Conservation (phyloP, 2,113 vertebrate genomes). For the Pachypanchax playfairii region DNA sequence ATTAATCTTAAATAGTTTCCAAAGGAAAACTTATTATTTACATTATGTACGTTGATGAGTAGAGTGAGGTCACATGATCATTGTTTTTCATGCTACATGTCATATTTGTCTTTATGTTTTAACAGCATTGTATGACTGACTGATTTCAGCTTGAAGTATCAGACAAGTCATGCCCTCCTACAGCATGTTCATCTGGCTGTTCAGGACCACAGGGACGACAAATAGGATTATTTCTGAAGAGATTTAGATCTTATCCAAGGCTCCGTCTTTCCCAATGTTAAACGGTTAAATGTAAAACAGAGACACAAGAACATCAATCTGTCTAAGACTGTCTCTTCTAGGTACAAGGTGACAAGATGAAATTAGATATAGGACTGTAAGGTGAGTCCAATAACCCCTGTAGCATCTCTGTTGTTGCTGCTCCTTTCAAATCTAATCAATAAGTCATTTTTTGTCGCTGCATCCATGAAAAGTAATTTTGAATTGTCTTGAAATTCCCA, state of each 20-base stretch:
- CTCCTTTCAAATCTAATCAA: background rate
- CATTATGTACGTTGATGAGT: too few species aligned
- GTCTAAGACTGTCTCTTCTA: slow-evolving; percentile 24
- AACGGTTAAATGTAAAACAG: slow-evolving; percentile 35
- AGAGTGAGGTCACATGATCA: too few species aligned
- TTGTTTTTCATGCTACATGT: too few species aligned
- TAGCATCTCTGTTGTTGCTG: slow-evolving; percentile 13
- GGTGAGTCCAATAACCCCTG: slow-evolving; percentile 16
- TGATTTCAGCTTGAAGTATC: too few species aligned
- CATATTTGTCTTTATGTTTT: too few species aligned
- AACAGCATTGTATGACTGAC: too few species aligned
- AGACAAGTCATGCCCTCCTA: slow-evolving; percentile 6
- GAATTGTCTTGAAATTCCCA: too few species aligned
- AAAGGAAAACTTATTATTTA: too few species aligned
- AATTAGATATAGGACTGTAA: slow-evolving; percentile 30
- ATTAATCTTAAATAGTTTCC: too few species aligned
- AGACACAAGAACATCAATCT: slow-evolving; percentile 51
- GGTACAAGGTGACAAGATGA: too few species aligned
- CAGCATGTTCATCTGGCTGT: slow-evolving; percentile 6
- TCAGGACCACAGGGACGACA: slow-evolving; percentile 10
- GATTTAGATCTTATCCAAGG: slow-evolving; percentile 17
- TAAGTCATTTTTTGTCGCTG: too few species aligned
- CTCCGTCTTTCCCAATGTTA: slow-evolving; percentile 31
- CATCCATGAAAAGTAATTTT: too few species aligned
- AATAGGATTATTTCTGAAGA: slow-evolving; percentile 13